Evolutionary conservation across 2,888 invertebrate genomes (phyloP).

Genomic region (Athalia cordata): DNA sequence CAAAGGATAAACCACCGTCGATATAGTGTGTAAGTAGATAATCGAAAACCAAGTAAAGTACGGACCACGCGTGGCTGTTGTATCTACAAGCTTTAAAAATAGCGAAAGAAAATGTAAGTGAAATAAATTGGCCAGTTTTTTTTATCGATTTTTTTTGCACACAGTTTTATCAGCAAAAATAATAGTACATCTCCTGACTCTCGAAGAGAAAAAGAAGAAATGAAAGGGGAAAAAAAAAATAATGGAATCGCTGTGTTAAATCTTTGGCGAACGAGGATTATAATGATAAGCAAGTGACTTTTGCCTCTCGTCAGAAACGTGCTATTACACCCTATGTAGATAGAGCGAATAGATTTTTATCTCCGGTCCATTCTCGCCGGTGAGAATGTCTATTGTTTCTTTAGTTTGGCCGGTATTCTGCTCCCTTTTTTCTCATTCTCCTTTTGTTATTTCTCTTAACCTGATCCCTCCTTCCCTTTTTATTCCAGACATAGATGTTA

Average conservation of each 20-base stretch:
- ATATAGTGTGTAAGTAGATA: too few relatives aligned
- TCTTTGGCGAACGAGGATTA: constrained; percentile 22
- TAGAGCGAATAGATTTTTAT: constrained; percentile 9
- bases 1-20: too few relatives aligned
- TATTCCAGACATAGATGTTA: constrained; percentile 29
- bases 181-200: too few relatives aligned
- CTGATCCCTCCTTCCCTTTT: neutral
- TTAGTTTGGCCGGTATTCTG: neutral
- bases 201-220: too few relatives aligned
- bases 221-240: too few relatives aligned
- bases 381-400: constrained; percentile 25
- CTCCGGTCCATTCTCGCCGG: constrained; percentile 21
- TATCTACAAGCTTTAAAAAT: too few relatives aligned
- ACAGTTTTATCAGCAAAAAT: too few relatives aligned
- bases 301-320: constrained; percentile 25
- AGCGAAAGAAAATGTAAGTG: too few relatives aligned
- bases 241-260: neutral
- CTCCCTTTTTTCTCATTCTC: neutral
- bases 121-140: too few relatives aligned
- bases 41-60: too few relatives aligned
- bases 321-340: constrained; percentile 23
- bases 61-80: too few relatives aligned
- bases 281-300: neutral
- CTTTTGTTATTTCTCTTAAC: neutral
- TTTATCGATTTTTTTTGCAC: too few relatives aligned